Percentiles rank a stretch among this genome's conserved stretches.
phyloP scores from a whole-genome alignment of 2,888 invertebrate species.

The Therioaphis trifolii region DNA sequence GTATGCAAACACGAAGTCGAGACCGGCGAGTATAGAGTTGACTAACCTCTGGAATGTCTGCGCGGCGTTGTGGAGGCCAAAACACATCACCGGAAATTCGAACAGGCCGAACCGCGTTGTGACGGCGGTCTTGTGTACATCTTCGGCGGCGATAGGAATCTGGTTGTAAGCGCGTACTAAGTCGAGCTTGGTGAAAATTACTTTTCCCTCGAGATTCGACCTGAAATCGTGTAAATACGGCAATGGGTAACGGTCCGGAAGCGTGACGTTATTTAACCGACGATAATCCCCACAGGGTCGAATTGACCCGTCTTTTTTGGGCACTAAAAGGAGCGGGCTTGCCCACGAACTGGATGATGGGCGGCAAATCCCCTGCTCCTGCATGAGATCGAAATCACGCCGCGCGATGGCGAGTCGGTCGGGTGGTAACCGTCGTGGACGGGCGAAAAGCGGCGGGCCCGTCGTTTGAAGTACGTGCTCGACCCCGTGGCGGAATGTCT shows the following conservation, averaged over 20 bases:
- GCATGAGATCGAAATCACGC: neutral
- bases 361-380: neutral
- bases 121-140: too few relatives aligned
- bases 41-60: conserved; percentile 66
- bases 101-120: too few relatives aligned
- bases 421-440: neutral
- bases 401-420: neutral
- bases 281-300: conserved; percentile 62
- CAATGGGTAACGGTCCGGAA: too few relatives aligned
- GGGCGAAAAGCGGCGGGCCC: neutral
- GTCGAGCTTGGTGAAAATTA: too few relatives aligned
- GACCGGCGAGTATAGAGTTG: conserved; percentile 63
- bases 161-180: too few relatives aligned
- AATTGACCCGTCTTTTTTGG: conserved; percentile 65
- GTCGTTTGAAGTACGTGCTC: neutral
- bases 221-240: neutral
- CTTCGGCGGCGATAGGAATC: too few relatives aligned
- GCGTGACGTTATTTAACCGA: too few relatives aligned
- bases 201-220: neutral
- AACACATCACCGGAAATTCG: too few relatives aligned
- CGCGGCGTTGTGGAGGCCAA: neutral
- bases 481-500: too few relatives aligned
- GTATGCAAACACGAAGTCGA: too few relatives aligned
- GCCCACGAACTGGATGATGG: conserved; percentile 23
- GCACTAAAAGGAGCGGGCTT: conserved; percentile 63